phyloP scores from a whole-genome alignment of 2,888 invertebrate genomes.

The Phalera bucephala region DNA sequence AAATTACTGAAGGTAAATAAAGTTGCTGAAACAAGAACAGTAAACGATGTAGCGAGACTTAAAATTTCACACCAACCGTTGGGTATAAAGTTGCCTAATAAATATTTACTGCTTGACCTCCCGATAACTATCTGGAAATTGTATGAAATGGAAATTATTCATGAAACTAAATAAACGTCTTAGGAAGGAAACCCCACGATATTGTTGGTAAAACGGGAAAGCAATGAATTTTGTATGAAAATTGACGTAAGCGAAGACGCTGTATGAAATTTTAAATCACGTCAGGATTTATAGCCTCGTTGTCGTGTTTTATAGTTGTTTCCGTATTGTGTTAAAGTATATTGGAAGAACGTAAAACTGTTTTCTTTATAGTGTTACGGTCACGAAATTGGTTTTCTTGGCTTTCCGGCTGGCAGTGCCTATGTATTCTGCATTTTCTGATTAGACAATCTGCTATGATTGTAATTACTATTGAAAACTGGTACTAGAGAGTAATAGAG shows the following conservation, averaged over 20 bases:
- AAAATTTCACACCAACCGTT: constrained; percentile 26
- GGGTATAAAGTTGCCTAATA: constrained; percentile 24
- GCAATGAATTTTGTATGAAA: constrained; percentile 51
- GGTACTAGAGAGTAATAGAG: no score
- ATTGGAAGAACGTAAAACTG: constrained; percentile 35
- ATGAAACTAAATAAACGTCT: constrained; percentile 27
- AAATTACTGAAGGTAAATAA: no score
- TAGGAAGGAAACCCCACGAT: constrained; percentile 26
- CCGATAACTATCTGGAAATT: constrained; percentile 21
- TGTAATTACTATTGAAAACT: no score
- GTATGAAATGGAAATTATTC: constrained; percentile 30
- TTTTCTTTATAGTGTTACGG: constrained; percentile 23
- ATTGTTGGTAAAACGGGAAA: constrained; percentile 31
- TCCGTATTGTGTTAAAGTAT: constrained; percentile 34
- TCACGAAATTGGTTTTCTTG: constrained; percentile 24
- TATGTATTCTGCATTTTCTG: no score
- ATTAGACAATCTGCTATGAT: no score
- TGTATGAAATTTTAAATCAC: constrained; percentile 48
- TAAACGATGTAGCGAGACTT: constrained; percentile 6
- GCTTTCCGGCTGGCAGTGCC: no score
- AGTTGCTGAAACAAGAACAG: constrained; percentile 7
- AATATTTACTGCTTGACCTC: constrained; percentile 29
- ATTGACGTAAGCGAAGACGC: constrained; percentile 45
- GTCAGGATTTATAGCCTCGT: constrained; percentile 38
- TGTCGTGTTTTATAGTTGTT: constrained; percentile 39